phyloP scores from a whole-genome alignment of 2,888 invertebrate species.

The Sinelater perroti region DNA sequence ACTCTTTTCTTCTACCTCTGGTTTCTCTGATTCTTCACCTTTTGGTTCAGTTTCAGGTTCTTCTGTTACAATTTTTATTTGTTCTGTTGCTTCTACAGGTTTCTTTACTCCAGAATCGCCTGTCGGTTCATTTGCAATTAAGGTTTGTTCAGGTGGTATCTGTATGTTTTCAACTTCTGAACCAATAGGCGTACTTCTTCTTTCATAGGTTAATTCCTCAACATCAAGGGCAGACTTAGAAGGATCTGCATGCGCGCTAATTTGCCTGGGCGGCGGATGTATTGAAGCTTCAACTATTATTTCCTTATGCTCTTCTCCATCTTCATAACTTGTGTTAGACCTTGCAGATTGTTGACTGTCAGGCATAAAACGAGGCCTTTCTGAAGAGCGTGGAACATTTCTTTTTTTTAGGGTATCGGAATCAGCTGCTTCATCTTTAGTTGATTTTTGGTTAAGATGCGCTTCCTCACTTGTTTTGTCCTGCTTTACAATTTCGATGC shows the following conservation, averaged over 20 bases:
- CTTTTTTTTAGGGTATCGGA: no score
- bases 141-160: background rate
- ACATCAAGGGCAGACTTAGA: background rate
- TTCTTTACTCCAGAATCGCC: background rate
- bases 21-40: no score
- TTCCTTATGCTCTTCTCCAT: constrained; percentile 51
- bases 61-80: no score
- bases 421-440: background rate
- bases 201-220: background rate
- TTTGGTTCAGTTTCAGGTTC: no score
- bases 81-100: background rate
- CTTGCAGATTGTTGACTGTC: constrained; percentile 50
- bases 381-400: background rate
- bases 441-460: background rate
- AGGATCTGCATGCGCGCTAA: constrained; percentile 1
- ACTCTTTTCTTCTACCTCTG: no score
- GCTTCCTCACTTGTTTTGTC: background rate
- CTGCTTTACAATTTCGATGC: background rate
- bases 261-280: constrained; percentile 55
- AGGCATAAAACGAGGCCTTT: constrained; percentile 11
- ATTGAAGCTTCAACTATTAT: constrained; percentile 57
- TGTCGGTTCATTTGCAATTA: background rate
- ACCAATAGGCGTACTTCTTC: constrained; percentile 20
- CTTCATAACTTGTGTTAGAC: constrained; percentile 56
- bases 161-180: background rate